Evolutionary conservation across 2,797 vertebrate species (phyloP), one percentile per base, ranked within the genome.

Genomic region (Galagoides demidoff): DNA sequence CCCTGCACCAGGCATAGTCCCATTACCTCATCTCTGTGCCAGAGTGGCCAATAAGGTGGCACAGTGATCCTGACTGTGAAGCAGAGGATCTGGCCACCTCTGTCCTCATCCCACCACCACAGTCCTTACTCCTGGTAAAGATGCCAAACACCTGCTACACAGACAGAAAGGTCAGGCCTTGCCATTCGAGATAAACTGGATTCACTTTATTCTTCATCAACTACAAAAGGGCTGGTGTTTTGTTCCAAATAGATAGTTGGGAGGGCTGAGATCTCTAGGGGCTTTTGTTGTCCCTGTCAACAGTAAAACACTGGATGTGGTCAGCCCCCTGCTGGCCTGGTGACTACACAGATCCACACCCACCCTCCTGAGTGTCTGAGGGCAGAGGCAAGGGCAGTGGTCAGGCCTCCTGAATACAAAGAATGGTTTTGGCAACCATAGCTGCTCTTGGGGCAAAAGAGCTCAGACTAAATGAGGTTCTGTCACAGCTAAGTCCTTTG

Each of bases 201-300:
- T 90, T 76, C 92, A 85, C 66, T 96, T 96, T 95, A 92, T 93
- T 97, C 85, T 85, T 37, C 31, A 49, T 79, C 64, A 61, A 37
- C 89, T 85, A 94, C 8, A 81, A 89, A 92, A 84, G 37, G 94
- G 96, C 94, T 95, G 91, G 91, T 87, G 82, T 92, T 86, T 81
- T 79, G 57, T 71, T 85, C 78, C 92, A 79, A 84, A 31, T 31
- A 85, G 84, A 74, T 1, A 73, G 31, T 11, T 14, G 66, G 84
- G 52, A 83, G 55, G 78, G 39, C 90, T 37, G 61, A 94, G 86
- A 37, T 49, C 79, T 52, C 49, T 1, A 59, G 19, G 68, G 89
- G 85, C 39, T 45, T 66, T 1, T 13, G 25, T 1, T 19, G 63
- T 73, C 59, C 61, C n/a, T 45, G 13, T 34, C 39, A 55, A 84